A percentile compares a stretch with the other conserved stretches of the same genome.
These are phyloP conservation scores for Drosophila anomelani DNA, from an alignment of 2,888 invertebrate species.

Conservation along the genomic window DNA sequence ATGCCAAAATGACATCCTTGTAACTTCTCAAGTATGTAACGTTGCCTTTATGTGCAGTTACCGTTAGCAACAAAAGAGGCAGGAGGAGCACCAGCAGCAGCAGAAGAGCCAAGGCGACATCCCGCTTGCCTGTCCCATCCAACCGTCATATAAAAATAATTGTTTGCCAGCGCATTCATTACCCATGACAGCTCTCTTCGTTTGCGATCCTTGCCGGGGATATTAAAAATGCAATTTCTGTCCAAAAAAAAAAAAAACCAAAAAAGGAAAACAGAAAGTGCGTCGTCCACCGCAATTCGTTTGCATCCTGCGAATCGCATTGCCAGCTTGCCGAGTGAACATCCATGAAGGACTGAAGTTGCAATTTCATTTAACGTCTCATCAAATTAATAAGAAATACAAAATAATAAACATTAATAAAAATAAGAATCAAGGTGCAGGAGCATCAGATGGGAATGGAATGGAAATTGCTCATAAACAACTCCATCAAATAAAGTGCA, in stretches of 20 bases:
- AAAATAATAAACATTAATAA: constrained; percentile 68
- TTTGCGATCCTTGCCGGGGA: constrained; percentile 45
- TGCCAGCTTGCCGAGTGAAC: constrained; percentile 15
- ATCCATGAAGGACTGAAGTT: neutral
- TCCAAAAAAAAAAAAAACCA: constrained; percentile 46
- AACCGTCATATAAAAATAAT: constrained; percentile 74
- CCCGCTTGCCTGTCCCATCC: constrained; percentile 11
- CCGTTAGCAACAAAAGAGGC: constrained; percentile 56
- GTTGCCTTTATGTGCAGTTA: constrained; percentile 68
- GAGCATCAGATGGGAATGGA: constrained; percentile 58
- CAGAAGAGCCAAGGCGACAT: constrained; percentile 3
- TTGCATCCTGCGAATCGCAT: constrained; percentile 73
- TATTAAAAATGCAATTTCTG: constrained; percentile 78
- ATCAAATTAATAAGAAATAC: constrained; percentile 11
- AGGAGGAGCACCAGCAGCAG: neutral
- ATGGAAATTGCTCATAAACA: constrained; percentile 74
- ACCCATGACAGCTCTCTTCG: constrained; percentile 44
- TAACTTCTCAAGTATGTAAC: constrained; percentile 75
- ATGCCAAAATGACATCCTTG: constrained; percentile 72
- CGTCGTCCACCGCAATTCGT: constrained; percentile 58
- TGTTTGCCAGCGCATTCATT: constrained; percentile 74
- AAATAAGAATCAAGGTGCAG: constrained; percentile 75
- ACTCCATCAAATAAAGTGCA: constrained; percentile 80
- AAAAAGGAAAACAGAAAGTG: constrained; percentile 18
- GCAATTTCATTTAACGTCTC: constrained; percentile 55